Evolutionary conservation across 2,113 vertebrate species (phyloP).

Genomic region (Octodon degus): DNA sequence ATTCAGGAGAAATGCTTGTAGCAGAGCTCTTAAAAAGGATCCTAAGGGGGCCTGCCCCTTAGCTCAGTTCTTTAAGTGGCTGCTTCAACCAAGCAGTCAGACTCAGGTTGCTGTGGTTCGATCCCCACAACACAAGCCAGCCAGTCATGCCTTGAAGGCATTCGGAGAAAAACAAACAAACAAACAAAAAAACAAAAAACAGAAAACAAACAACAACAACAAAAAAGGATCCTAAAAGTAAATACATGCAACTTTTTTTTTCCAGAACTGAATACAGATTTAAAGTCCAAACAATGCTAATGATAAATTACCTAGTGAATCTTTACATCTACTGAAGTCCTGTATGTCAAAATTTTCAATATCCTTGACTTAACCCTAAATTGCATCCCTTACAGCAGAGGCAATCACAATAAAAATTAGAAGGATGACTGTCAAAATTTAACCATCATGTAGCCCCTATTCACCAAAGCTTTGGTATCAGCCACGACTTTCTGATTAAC

Average conservation of each 20-base stretch:
- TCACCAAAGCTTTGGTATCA: neutral
- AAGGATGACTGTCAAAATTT: neutral
- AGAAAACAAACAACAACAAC: too few species aligned
- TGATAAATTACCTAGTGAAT: neutral
- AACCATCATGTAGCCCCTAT: neutral
- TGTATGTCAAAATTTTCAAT: slow-evolving; percentile 9
- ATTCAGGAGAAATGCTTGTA: slow-evolving; percentile 38
- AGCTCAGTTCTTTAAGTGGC: too few species aligned
- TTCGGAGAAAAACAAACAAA: too few species aligned
- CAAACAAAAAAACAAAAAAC: too few species aligned
- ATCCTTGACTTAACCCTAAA: neutral
- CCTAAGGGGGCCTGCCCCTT: too few species aligned
- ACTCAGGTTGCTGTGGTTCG: too few species aligned
- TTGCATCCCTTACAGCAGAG: neutral
- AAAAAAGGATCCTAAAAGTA: neutral
- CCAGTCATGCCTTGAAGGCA: too few species aligned
- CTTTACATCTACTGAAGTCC: neutral
- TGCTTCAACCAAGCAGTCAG: too few species aligned
- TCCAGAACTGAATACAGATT: neutral
- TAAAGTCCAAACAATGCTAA: neutral
- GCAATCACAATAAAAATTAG: neutral
- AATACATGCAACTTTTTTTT: neutral
- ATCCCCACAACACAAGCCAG: too few species aligned
- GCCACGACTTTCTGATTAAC: neutral
- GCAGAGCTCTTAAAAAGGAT: neutral